A percentile compares a stretch with the other conserved stretches of the same genome.
Conservation (phyloP, 2,888 invertebrate genomes). For the Brachyopa scutellaris region DNA sequence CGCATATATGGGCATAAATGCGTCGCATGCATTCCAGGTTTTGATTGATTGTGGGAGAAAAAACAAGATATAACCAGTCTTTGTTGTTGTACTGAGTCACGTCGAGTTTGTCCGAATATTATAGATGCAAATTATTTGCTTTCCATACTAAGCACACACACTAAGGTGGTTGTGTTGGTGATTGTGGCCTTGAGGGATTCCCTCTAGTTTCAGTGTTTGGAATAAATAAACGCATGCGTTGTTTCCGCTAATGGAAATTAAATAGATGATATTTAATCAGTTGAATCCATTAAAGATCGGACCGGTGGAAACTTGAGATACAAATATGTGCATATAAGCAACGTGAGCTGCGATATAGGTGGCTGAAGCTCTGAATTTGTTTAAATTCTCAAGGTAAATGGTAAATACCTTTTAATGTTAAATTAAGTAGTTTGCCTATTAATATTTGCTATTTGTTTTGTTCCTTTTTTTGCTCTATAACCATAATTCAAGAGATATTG, state of each 20-base stretch:
- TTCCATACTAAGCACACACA: conserved; percentile 19
- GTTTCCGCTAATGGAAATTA: background rate
- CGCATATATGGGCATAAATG: conserved; percentile 4
- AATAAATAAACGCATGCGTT: too few relatives aligned
- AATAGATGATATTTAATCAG: background rate
- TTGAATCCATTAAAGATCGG: too few relatives aligned
- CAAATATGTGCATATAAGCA: background rate
- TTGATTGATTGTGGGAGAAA: conserved; percentile 12
- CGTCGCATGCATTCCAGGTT: background rate
- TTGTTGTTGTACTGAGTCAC: conserved; percentile 58
- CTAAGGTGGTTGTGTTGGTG: conserved; percentile 8
- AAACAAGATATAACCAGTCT: conserved; percentile 36
- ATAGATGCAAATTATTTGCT: conserved; percentile 15
- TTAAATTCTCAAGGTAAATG: background rate
- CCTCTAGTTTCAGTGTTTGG: conserved; percentile 32
- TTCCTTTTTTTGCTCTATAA: too few relatives aligned
- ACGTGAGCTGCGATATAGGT: background rate
- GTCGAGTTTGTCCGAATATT: conserved; percentile 19
- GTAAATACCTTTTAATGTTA: too few relatives aligned
- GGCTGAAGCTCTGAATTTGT: background rate
- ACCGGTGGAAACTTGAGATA: background rate
- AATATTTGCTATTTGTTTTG: too few relatives aligned
- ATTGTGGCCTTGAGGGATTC: conserved; percentile 62
- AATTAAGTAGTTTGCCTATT: too few relatives aligned
- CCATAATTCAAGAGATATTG: too few relatives aligned